Percentiles rank a stretch among this genome's conserved stretches.
These are phyloP conservation scores for Pelvicachromis taeniatus DNA, from an alignment of 2,113 vertebrate species.

Conservation along the genomic window DNA sequence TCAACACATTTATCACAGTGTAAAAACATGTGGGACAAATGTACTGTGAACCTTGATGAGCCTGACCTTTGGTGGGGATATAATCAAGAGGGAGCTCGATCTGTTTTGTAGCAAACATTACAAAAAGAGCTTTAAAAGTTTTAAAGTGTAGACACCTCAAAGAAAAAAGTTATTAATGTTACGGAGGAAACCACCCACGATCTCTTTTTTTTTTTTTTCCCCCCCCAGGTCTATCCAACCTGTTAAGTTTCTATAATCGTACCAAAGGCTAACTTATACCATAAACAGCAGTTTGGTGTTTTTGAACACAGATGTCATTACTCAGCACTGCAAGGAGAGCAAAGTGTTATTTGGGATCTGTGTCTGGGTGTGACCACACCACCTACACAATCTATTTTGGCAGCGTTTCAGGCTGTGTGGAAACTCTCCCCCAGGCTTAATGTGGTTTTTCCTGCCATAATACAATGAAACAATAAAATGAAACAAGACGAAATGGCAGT, in stretches of 20 bases:
- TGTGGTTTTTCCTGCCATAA: background rate
- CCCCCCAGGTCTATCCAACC: background rate
- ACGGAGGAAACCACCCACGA: background rate
- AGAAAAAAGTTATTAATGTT: background rate
- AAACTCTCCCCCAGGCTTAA: background rate
- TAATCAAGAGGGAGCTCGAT: background rate
- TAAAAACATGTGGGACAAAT: background rate
- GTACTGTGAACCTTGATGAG: background rate
- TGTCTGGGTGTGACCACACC: slow-evolving; percentile 22
- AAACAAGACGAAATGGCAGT: background rate
- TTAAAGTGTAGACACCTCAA: background rate
- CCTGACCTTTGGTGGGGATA: background rate
- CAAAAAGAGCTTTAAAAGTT: background rate
- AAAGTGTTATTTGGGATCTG: slow-evolving; percentile 33
- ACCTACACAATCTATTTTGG: slow-evolving; percentile 19
- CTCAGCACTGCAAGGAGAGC: background rate
- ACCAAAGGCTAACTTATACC: background rate
- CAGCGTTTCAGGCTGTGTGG: background rate
- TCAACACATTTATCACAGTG: background rate
- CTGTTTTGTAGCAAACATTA: background rate
- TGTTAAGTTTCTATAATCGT: background rate
- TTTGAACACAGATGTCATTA: slow-evolving; percentile 18
- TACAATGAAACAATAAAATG: background rate
- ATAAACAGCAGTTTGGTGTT: slow-evolving; percentile 18
- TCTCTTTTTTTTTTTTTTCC: background rate